Evolutionary conservation across 1,140 invertebrate genomes (phyloP), one percentile per base, ranked within the genome.

Genomic region (Oncopeltus fasciatus): DNA sequence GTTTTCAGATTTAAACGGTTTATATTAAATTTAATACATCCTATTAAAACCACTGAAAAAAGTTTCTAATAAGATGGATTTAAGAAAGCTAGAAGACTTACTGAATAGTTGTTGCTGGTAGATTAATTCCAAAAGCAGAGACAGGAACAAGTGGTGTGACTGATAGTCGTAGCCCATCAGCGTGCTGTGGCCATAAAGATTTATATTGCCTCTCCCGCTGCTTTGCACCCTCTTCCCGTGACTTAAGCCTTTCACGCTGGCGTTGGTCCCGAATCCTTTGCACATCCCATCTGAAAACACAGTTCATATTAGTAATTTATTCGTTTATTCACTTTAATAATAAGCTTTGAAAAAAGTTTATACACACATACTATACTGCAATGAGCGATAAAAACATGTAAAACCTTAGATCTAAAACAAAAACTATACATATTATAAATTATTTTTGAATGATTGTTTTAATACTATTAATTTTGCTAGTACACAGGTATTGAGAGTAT

Each of bases 211-310:
- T 31, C 8, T 61, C 59, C 26, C 44, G 29, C 18, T 38, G 56
- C 2, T 57, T 38, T 20, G 14, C 56, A 38, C 26, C 56, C 11
- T 31, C 28, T 28, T 63, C 43, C 29, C 64, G 33, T 58, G 83
- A 81, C 62, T 84, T 82, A 29, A 89, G 73, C 62, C 85, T 83
- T 68, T 90, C 87, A 63, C 87, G 81, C 63, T 86, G 81, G 29
- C 84, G 78, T 69, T 91, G 87, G 72, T 93, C 89, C 53, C 88
- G 79, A 72, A 91, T 83, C 66, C 87, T 80, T 67, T 91, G 87
- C 65, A 91, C 83, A 74, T 92, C 89, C 85, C 89, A 91, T 69
- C 87, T 85, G 66, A 44, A 65, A 70, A 60, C 44, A 33, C 5
- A 38, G 14, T 38, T 38, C 14, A 38, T 38, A 38, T 14, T 8